Evolutionary conservation across 2,113 vertebrate genomes (phyloP), one percentile per base, ranked within the genome.

Genomic region (Phyllostomus hastatus): DNA sequence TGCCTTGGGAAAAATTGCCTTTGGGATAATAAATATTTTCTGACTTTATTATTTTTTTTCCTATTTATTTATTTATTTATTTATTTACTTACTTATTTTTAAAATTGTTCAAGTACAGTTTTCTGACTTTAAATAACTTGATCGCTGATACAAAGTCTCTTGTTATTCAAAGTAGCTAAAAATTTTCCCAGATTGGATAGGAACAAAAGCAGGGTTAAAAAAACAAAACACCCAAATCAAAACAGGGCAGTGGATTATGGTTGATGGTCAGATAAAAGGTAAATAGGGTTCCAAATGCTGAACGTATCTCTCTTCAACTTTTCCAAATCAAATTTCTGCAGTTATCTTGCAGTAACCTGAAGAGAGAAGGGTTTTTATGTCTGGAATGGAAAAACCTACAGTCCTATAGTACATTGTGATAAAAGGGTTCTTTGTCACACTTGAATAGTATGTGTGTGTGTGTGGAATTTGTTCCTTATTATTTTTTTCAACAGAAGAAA

Each of bases 381-480:
- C 72, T 79, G 46, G 59, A 93, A 79, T 90, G 83, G 87, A 82
- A 95, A 94, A 96, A 73, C 38, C 35, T 84, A 57, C 75, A 95
- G 20, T 66, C 83, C 35, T 91, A 22, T 59, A 83, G 83, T 50
- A 16, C 26, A 43, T 93, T 83, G 85, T 54, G 79, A 97, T 73
- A 95, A 97, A 96, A 52, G 73, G 14, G 46, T 48, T 80, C 94
- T 97, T 97, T 97, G 97, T 97, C 80, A 80, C n/a, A 88, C 91
- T 80, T 95, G 96, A 97, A 96, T 94, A 78, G 94, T 43, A 78
- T 73, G 73, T 98, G 86, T 96, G 90, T 96, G 72, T 69, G 73
- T 76, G 80, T 64, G 50, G 57, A 88, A 54, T 95, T 83, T 93
- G 83, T 61, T 91, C 82, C 93, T 87, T 96, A 93, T 96, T 86